A percentile compares a stretch with the other conserved stretches of the same genome.
These are phyloP conservation scores for Antheraea mylitta DNA, from an alignment of 1,140 invertebrate species.

Conservation along the genomic window DNA sequence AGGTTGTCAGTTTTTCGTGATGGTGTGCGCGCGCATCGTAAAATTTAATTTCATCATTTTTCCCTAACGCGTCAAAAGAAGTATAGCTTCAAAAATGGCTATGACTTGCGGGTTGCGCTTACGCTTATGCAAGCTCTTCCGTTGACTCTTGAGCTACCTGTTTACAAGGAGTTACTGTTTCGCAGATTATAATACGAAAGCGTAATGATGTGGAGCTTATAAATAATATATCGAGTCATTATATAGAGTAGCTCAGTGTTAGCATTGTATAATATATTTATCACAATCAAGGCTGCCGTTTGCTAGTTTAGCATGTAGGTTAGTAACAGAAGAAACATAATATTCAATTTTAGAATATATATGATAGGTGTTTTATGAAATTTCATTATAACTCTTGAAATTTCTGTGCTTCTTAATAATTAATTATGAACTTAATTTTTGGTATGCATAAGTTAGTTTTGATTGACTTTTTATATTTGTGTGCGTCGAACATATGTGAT, in stretches of 20 bases:
- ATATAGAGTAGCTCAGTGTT: slow-evolving; percentile 24
- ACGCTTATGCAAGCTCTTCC: too few species aligned
- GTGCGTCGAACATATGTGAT: slow-evolving; percentile 24
- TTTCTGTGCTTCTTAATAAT: not conserved
- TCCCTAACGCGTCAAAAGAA: too few species aligned
- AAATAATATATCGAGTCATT: slow-evolving; percentile 8
- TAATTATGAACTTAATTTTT: not conserved
- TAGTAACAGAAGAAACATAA: not conserved
- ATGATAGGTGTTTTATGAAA: not conserved
- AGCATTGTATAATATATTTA: slow-evolving; percentile 24
- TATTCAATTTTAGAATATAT: not conserved
- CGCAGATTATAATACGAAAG: slow-evolving; percentile 3
- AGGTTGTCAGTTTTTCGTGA: too few species aligned
- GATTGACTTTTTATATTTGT: not conserved
- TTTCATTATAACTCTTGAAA: not conserved
- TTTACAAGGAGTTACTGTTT: not conserved
- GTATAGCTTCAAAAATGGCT: too few species aligned
- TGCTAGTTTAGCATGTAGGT: slow-evolving; percentile 32
- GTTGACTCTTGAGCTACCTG: too few species aligned
- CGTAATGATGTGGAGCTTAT: slow-evolving; percentile 18
- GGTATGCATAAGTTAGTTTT: not conserved
- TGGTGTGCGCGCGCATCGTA: too few species aligned
- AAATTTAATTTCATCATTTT: too few species aligned
- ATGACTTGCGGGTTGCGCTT: too few species aligned
- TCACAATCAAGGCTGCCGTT: slow-evolving; percentile 41